Evolutionary conservation across 2,797 vertebrate genomes (phyloP).

Genomic region (Ctenopoma multispine): DNA sequence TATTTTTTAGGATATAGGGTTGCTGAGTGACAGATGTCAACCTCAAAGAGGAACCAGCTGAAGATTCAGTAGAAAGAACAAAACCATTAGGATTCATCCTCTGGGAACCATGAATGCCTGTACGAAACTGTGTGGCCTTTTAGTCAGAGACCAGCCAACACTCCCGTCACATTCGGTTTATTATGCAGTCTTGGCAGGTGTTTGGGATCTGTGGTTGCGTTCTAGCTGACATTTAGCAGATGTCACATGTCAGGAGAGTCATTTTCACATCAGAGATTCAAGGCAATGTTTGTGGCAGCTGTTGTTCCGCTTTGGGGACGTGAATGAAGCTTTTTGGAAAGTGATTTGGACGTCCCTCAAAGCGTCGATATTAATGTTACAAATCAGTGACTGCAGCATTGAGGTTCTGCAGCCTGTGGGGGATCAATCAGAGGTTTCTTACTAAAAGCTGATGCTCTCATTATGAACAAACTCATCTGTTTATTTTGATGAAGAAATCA

Average conservation of each 20-base stretch:
- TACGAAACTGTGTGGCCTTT: neutral
- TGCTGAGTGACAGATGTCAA: too few relatives aligned
- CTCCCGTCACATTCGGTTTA: neutral
- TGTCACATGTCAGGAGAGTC: constrained; percentile 5
- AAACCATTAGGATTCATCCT: too few relatives aligned
- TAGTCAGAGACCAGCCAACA: neutral
- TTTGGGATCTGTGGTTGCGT: neutral
- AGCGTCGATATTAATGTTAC: constrained; percentile 14
- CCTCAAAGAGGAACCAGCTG: too few relatives aligned
- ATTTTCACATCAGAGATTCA: constrained; percentile 19
- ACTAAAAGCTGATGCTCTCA: constrained; percentile 45
- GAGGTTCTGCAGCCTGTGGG: constrained; percentile 20
- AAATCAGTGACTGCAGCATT: constrained; percentile 21
- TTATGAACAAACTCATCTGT: constrained; percentile 48
- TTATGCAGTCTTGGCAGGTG: neutral
- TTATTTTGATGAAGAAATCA: constrained; percentile 63
- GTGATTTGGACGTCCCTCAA: constrained; percentile 15
- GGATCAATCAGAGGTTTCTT: constrained; percentile 47
- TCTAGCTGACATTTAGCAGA: constrained; percentile 12
- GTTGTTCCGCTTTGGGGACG: constrained; percentile 16
- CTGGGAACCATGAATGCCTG: neutral
- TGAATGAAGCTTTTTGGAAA: constrained; percentile 7
- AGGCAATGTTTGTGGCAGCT: constrained; percentile 23
- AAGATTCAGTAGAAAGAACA: neutral
- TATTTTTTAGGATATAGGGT: too few relatives aligned